phyloP scores from a whole-genome alignment of 1,140 invertebrate species.

The Pectinophora gossypiella region DNA sequence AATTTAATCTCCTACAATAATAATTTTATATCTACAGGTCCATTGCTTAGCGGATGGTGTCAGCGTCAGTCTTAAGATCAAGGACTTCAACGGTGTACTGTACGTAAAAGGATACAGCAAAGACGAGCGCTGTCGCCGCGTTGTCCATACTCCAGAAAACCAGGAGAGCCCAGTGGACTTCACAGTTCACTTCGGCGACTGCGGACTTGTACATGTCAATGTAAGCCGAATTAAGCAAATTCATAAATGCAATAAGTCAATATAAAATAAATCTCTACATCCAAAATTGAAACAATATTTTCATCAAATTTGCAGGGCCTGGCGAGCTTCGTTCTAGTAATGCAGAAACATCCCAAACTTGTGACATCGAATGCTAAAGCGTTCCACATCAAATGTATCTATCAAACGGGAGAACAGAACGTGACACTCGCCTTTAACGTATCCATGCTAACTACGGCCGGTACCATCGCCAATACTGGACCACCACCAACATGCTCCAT shows the following conservation, averaged over 20 bases:
- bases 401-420: slow-evolving; percentile 95
- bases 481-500: slow-evolving; percentile 95
- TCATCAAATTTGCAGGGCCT: slow-evolving; percentile 80
- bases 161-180: slow-evolving; percentile 86
- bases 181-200: slow-evolving; percentile 93
- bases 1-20: background rate
- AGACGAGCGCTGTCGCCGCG: slow-evolving; percentile 89
- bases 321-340: slow-evolving; percentile 93
- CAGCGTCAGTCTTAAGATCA: slow-evolving; percentile 89
- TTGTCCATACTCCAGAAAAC: slow-evolving; percentile 84
- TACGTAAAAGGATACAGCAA: slow-evolving; percentile 97
- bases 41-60: slow-evolving; percentile 92
- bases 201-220: slow-evolving; percentile 93
- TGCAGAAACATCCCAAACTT: slow-evolving; percentile 96
- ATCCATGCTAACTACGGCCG: slow-evolving; percentile 95
- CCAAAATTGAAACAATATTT: background rate
- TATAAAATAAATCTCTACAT: background rate
- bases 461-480: slow-evolving; percentile 95
- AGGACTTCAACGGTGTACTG: slow-evolving; percentile 92
- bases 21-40: slow-evolving; percentile 74
- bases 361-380: slow-evolving; percentile 96
- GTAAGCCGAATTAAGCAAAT: slow-evolving; percentile 76
- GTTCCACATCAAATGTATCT: slow-evolving; percentile 96
- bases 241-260: background rate
- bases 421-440: slow-evolving; percentile 96